Evolutionary conservation across 2,113 vertebrate species (phyloP), one percentile per base, ranked within the genome.

Genomic region (Nothocercus nigrocapillus): DNA sequence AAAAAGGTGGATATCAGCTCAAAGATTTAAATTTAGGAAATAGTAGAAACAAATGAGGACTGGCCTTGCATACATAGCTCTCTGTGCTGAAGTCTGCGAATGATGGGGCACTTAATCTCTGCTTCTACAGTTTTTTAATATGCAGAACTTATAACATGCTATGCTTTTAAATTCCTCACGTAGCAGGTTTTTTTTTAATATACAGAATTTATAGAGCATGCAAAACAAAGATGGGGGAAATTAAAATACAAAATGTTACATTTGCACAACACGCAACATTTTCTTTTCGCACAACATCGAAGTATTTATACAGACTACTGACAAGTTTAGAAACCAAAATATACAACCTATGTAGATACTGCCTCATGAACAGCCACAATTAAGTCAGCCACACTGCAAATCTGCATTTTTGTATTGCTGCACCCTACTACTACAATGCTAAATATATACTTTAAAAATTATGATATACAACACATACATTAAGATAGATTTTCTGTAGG

Each of bases 301-400:
- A 83, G 73, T 72, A 61, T 74, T 94, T 83, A 64, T 58, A 70
- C 38, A 74, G 68, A 47, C 69, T 85, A 76, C 79, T 90, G 94
- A 94, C 76, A 91, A 91, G 79, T 61, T 51, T 13, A 85, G 82
- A 91, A 93, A 88, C 32, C 69, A 86, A 93, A 91, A 93, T 44
- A 74, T 68, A 77, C n/a, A 64, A 68, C 4, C 45, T 78, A 64
- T 7, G 2, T 38, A 80, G 85, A 96, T 27, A 63, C 27, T 83
- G 76, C 72, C 73, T 69, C 4, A 5, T 54, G 82, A 94, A 77
- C 36, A 61, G 72, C 88, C 80, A 24, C 67, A 95, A 90, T 5
- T 90, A 83, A 88, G 73, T 81, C 90, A 90, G 72, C 66, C 56
- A 42, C 47, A 73, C 7, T 56, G 56, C 51, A 80, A 44, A 72